These are phyloP conservation scores for Hystrix brachyura DNA, from an alignment of 2,113 vertebrate genomes.

Conservation along the genomic window DNA sequence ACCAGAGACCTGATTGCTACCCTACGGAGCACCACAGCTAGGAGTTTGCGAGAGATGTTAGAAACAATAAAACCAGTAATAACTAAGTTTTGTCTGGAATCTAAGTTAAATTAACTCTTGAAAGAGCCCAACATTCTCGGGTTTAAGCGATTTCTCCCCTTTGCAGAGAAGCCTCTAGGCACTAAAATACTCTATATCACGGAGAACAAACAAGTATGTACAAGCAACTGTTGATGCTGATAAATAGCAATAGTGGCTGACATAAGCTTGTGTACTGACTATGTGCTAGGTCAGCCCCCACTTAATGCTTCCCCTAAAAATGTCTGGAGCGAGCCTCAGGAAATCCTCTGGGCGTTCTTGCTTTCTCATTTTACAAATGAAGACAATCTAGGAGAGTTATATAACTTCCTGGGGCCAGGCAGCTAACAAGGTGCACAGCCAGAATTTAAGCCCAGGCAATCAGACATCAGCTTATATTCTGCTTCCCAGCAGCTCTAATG, in stretches of 20 bases:
- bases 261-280: neutral
- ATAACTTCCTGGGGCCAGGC: neutral
- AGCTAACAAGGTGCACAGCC: neutral
- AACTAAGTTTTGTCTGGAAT: constrained; percentile 10
- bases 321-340: neutral
- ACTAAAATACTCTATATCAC: neutral
- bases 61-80: constrained; percentile 49
- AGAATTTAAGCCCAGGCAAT: neutral
- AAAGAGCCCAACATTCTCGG: neutral
- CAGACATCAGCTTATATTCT: neutral
- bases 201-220: neutral
- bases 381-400: neutral
- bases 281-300: neutral
- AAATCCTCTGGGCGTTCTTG: neutral
- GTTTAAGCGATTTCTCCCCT: neutral
- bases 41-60: neutral
- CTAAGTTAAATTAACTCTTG: neutral
- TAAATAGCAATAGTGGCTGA: neutral
- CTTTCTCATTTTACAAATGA: neutral
- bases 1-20: constrained; percentile 23
- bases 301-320: neutral
- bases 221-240: accelerated
- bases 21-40: constrained; percentile 42
- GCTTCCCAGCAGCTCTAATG: neutral
- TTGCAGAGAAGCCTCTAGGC: neutral